Base-by-base conservation (phyloP, 2,888 invertebrate genomes). In the Xestobium rufovillosum region DNA sequence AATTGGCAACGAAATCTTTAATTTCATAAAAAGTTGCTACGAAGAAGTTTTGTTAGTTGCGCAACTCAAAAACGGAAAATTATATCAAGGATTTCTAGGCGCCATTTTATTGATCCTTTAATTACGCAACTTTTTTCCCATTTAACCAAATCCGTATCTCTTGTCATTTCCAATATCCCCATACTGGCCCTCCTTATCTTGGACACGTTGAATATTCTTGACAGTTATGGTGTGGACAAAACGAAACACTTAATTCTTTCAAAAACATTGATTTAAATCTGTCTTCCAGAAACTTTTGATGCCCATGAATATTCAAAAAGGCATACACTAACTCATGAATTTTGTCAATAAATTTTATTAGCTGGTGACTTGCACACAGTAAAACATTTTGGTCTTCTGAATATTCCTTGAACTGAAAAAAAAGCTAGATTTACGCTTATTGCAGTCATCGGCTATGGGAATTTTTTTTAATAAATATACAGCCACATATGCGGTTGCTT, bases 331-430 rank as follows among this genome's bases (percentile, higher is more conserved):
- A 8, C n/a, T 19, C n/a, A 6, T 19, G 23, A 19, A 19, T 6
- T 8, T 19, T 19, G 6, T 19, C 6, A n/a, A n/a, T 19, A 6
- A 19, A 19, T 8, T 8, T 19, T 8, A 19, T 19, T 8, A 19
- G 6, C n/a, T 19, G 23, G 23, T 19, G 6, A 19, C 23, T 19
- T 19, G 23, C 23, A 19, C n/a, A 19, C n/a, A 8, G 6, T 19
- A 19, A 19, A 19, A 19, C 23, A 19, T n/a, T 8, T 6, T 19
- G 6, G 6, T 19, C 23, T 19, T 19, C n/a, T 8, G 6, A 6
- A 19, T 19, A 19, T 19, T 19, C 23, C n/a, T 19, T 8, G 23
- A 19, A 19, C n/a, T 19, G 46, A 16, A 39, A 32, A 38, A 43
- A 33, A 39, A 19, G 34, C 26, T 30, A 3, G n/a, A 23, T 14